These are phyloP conservation scores for Caracal caracal DNA, from an alignment of 2,113 vertebrate genomes.

Conservation along the genomic window DNA sequence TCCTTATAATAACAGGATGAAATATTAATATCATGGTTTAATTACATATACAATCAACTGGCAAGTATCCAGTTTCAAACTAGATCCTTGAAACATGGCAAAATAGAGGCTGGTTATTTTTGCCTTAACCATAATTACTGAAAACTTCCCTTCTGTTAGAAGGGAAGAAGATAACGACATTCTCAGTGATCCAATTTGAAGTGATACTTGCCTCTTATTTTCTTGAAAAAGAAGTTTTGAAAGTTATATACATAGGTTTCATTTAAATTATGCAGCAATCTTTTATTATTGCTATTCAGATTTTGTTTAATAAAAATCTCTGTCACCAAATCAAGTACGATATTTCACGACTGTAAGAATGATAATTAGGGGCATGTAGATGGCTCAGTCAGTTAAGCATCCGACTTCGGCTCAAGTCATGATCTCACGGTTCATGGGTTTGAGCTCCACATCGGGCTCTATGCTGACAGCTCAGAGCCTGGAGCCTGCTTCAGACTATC, in stretches of 20 bases:
- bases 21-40: conserved; percentile 74
- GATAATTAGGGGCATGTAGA: conserved; percentile 81
- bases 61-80: conserved; percentile 83
- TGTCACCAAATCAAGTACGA: conserved; percentile 83
- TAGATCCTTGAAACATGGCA: conserved; percentile 74
- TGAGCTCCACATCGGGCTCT: too few species aligned
- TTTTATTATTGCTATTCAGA: conserved; percentile 77
- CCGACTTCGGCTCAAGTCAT: too few species aligned
- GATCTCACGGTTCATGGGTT: too few species aligned
- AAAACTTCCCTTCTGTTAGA: conserved; percentile 61
- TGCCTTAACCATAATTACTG: conserved; percentile 54
- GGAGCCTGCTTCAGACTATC: too few species aligned
- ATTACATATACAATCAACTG: conserved; percentile 75
- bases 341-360: conserved; percentile 88
- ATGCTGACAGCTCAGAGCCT: too few species aligned
- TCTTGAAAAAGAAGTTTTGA: conserved; percentile 80
- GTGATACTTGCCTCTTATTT: conserved; percentile 80
- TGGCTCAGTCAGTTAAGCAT: too few species aligned
- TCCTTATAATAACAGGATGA: conserved; percentile 61
- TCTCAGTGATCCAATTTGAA: conserved; percentile 75
- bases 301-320: conserved; percentile 75
- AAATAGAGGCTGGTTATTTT: conserved; percentile 66
- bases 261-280: conserved; percentile 86
- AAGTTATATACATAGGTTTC: conserved; percentile 86
- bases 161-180: conserved; percentile 65